Evolutionary conservation across 2,888 invertebrate species (phyloP), one percentile per base, ranked within the genome.

Genomic region (Fragum fragum): DNA sequence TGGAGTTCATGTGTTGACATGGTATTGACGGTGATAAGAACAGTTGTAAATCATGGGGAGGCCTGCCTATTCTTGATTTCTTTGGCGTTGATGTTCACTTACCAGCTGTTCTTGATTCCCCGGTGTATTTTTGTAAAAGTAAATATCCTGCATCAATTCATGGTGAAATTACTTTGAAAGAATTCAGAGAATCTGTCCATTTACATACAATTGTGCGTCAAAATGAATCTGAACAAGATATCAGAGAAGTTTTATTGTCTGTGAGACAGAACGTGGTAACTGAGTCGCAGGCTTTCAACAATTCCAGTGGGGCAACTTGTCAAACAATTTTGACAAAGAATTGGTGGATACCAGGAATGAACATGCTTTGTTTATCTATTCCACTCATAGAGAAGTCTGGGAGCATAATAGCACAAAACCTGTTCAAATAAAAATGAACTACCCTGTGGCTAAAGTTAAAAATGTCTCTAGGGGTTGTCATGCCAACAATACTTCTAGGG

Each of bases 11-110:
- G 42, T 73, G 76, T 14, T 16, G 63, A 28, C 75, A 39, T 82
- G 73, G 73, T 14, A 47, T 81, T 23, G n/a, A 18, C 3, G 16
- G 21, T 14, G 42, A 23, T 21, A 28, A 18, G 6, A 42, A 28
- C 26, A 47, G 26, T 5, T n/a, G 18, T 70, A 6, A 32, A 16
- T 32, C 73, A 26, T 74, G 32, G 63, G 63, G 63, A 9, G 74
- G 74, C 1, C 52, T 63, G 1, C 36, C 63, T 36, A 26, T 68
- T 2, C 68, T 75, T 53, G 53, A 66, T 39, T 83, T 87, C 72
- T 59, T 86, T 42, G 86, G 87, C 9, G 85, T 86, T 68, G 88
- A 86, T 74, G 73, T 82, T 32, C 84, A 88, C 47, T 61, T 85
- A 18, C 87, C 85, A 70, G 85, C 85, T 63, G 88, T 88, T n/a